phyloP scores from a whole-genome alignment of 92 coral and sea anemone genomes.

The Heteractis magnifica region DNA sequence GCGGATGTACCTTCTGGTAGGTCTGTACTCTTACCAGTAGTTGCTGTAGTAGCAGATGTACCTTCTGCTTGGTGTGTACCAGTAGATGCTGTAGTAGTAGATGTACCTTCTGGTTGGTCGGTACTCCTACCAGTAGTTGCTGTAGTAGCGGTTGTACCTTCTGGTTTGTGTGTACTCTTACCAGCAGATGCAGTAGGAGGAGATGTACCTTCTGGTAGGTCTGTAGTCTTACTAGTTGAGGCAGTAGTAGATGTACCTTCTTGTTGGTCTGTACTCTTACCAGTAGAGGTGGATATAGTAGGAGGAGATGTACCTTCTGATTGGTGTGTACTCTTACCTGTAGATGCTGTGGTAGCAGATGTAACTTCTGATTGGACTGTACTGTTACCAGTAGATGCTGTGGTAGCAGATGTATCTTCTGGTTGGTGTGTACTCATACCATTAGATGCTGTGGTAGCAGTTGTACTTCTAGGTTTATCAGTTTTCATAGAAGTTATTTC shows the following conservation, averaged over 20 bases:
- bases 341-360: slow-evolving; percentile 1
- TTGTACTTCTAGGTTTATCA: background rate
- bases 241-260: background rate
- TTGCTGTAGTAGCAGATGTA: background rate
- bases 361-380: background rate
- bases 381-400: background rate
- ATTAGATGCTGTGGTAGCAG: too few relatives aligned
- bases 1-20: background rate
- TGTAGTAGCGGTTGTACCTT: background rate
- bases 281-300: background rate
- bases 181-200: background rate
- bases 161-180: background rate
- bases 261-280: slow-evolving; percentile 8
- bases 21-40: background rate
- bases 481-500: background rate
- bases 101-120: background rate
- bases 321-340: background rate
- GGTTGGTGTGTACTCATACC: too few relatives aligned
- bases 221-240: background rate
- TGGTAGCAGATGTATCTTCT: background rate
- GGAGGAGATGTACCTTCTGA: slow-evolving; percentile 4
- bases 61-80: background rate
- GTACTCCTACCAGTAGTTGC: background rate
- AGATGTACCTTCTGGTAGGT: slow-evolving; percentile 3
- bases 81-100: background rate